Evolutionary conservation across 2,888 invertebrate species (phyloP).

Genomic region (Parapristionchus giblindavisi): DNA sequence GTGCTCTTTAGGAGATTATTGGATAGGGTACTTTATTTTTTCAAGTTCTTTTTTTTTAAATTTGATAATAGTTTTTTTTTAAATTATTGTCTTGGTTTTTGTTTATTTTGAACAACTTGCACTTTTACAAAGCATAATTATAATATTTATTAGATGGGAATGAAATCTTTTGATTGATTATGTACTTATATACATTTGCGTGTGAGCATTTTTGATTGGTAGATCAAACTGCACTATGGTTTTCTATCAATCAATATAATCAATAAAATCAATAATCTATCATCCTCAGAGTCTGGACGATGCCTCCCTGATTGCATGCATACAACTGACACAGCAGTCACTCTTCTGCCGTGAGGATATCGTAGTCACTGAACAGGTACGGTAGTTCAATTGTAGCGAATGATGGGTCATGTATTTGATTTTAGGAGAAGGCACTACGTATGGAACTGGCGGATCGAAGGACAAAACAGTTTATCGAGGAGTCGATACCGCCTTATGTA

Average conservation of each 20-base stretch:
- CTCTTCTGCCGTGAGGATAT: constrained; percentile 52
- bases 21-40: not conserved
- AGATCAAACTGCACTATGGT: too few relatives aligned
- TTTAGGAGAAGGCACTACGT: constrained; percentile 58
- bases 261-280: too few relatives aligned
- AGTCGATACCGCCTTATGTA: constrained; percentile 33
- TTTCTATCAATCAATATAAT: too few relatives aligned
- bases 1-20: constrained; percentile 17
- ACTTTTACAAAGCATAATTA: too few relatives aligned
- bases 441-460: constrained; percentile 60
- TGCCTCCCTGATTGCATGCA: constrained; percentile 39
- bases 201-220: too few relatives aligned
- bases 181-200: too few relatives aligned
- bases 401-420: not conserved
- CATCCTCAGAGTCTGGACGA: constrained; percentile 32
- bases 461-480: constrained; percentile 51
- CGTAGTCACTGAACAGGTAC: constrained; percentile 50
- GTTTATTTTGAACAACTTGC: too few relatives aligned
- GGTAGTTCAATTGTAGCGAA: not conserved
- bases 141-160: not conserved
- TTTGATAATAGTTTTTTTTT: too few relatives aligned
- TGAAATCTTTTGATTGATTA: not conserved
- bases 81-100: too few relatives aligned
- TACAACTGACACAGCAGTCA: constrained; percentile 50
- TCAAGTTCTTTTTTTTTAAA: not conserved